These are phyloP conservation scores for Drosophila siamana DNA, from an alignment of 2,888 invertebrate genomes.

Conservation along the genomic window DNA sequence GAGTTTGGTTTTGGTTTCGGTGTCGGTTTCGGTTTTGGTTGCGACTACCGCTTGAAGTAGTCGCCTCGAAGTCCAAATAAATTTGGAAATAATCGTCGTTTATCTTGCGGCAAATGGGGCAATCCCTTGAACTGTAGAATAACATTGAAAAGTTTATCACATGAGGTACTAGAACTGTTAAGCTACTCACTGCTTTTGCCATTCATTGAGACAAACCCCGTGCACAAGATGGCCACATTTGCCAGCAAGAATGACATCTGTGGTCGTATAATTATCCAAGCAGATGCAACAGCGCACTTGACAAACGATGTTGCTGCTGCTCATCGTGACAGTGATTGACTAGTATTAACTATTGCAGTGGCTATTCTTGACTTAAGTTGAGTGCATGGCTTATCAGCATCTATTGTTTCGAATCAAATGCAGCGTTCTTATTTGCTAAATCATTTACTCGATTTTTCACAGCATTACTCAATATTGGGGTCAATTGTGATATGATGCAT, in stretches of 20 bases:
- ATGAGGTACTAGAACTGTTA: neutral
- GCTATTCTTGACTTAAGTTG: neutral
- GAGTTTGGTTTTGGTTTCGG: too few species aligned
- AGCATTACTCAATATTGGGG: neutral
- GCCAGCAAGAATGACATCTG: slow-evolving; percentile 50
- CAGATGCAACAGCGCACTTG: slow-evolving; percentile 53
- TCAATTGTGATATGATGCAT: slow-evolving; percentile 3
- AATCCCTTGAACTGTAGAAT: slow-evolving; percentile 55
- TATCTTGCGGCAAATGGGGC: slow-evolving; percentile 67
- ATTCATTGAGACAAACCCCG: slow-evolving; percentile 55
- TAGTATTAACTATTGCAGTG: slow-evolving; percentile 6
- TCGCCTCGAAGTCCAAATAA: slow-evolving; percentile 65
- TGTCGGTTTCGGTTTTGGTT: too few species aligned
- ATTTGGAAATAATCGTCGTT: slow-evolving; percentile 51
- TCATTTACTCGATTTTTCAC: slow-evolving; percentile 1
- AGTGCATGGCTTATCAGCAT: slow-evolving; percentile 32
- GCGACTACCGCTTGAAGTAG: neutral
- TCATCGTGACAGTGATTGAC: slow-evolving; percentile 43
- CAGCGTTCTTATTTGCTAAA: slow-evolving; percentile 4
- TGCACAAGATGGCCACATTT: slow-evolving; percentile 67
- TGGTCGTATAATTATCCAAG: slow-evolving; percentile 43
- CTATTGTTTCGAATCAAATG: neutral
- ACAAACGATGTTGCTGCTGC: neutral
- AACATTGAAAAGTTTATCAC: too few species aligned
- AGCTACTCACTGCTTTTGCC: slow-evolving; percentile 60